A percentile compares a stretch with the other conserved stretches of the same genome.
phyloP scores from a whole-genome alignment of 2,797 vertebrate species.

The Siniperca undulata region DNA sequence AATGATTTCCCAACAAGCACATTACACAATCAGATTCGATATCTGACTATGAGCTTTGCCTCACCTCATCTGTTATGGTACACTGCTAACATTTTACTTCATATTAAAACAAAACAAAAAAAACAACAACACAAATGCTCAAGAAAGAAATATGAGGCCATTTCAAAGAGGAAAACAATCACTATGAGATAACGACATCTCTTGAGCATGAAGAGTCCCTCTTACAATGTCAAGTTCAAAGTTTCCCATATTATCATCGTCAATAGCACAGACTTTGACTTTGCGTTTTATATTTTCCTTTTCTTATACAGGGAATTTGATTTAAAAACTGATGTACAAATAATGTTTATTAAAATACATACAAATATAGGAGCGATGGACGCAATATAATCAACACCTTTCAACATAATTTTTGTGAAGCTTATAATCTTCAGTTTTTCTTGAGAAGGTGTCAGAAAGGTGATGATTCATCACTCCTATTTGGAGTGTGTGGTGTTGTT shows the following conservation, averaged over 20 bases:
- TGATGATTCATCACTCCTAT: background rate
- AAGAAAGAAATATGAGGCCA: slow-evolving; percentile 20
- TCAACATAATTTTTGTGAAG: background rate
- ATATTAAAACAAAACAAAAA: slow-evolving; percentile 10
- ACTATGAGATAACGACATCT: background rate
- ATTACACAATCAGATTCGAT: slow-evolving; percentile 58
- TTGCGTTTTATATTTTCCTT: background rate
- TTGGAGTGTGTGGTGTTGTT: background rate
- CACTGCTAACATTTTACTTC: slow-evolving; percentile 13
- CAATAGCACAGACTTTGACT: background rate
- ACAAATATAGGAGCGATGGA: background rate
- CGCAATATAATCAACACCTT: background rate
- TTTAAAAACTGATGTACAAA: background rate
- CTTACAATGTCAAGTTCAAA: background rate
- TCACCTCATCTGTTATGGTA: slow-evolving; percentile 45
- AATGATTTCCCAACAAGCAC: slow-evolving; percentile 68
- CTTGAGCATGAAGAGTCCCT: background rate
- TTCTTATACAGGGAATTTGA: background rate
- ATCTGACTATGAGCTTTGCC: slow-evolving; percentile 41
- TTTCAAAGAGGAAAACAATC: slow-evolving; percentile 24
- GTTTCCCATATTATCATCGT: background rate
- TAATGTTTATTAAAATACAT: background rate
- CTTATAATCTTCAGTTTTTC: background rate
- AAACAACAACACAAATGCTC: background rate
- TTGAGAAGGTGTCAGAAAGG: background rate